A percentile compares a stretch with the other conserved stretches of the same genome.
Conservation (phyloP, 1,140 invertebrate genomes). For the Drosophila kepulauana region DNA sequence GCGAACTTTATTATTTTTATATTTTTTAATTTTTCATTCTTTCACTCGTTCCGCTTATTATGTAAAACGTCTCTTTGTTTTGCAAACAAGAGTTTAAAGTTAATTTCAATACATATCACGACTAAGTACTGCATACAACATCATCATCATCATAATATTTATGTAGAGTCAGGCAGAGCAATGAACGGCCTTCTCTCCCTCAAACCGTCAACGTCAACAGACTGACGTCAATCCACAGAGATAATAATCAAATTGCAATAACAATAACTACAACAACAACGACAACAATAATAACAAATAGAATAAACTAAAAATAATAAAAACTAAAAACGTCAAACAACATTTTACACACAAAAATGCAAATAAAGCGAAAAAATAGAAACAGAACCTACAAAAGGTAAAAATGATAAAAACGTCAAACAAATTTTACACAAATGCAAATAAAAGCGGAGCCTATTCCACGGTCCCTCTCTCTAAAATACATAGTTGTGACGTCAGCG, state of each 20-base stretch:
- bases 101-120: conserved; percentile 57
- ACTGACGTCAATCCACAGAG: conserved; percentile 74
- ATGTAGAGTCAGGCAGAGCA: conserved; percentile 50
- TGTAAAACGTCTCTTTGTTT: conserved; percentile 18
- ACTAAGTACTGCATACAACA: conserved; percentile 30
- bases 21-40: conserved; percentile 19
- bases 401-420: conserved; percentile 36
- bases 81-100: conserved; percentile 39
- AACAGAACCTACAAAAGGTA: conserved; percentile 35
- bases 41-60: conserved; percentile 2
- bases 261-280: conserved; percentile 36
- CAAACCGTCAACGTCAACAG: conserved; percentile 34
- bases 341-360: conserved; percentile 17
- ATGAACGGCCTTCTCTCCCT: conserved; percentile 46
- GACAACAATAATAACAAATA: background rate
- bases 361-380: conserved; percentile 31
- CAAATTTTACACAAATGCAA: conserved; percentile 54
- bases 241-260: conserved; percentile 72
- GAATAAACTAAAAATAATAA: conserved; percentile 36
- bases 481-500: conserved; percentile 37
- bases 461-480: background rate
- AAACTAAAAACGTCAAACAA: conserved; percentile 42
- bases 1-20: conserved; percentile 41
- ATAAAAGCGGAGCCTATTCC: conserved; percentile 21
- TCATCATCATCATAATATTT: conserved; percentile 42